Base-by-base conservation (phyloP, 2,888 invertebrate genomes). In the Conops quadrifasciatus region DNA sequence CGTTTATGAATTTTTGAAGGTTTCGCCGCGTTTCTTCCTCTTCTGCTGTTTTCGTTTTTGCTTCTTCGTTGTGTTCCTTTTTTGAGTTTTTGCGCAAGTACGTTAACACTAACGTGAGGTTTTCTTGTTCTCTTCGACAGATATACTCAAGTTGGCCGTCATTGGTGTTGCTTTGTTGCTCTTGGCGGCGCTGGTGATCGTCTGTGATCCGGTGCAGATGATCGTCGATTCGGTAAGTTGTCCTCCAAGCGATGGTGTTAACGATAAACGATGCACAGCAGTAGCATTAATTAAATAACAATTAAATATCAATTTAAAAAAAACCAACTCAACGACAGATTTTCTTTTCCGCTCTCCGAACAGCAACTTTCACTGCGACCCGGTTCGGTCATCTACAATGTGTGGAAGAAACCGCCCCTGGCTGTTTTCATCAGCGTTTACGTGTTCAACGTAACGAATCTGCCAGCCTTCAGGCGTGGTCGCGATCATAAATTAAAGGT, bases 381-480 rank as follows among this genome's bases (percentile, higher is more conserved):
- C 1, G 89, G 89, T 5, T 89, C 91, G 0, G 78, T 89, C n/a
- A 81, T 91, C 1, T 90, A 88, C 77, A 83, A 87, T 2, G 78
- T 92, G n/a, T 91, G 93, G 89, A 82, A 86, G 68, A 86, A 88
- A 2, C 93, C 93, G 19, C 90, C 92, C 0, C 87, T 91, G 43
- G 89, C 90, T 0, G 88, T 93, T 0, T 89, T 88, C 74, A 81
- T 93, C 5, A 89, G 89, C 47, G 88, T 91, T 0, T 93, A 90
- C 80, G 86, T 93, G 71, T 95, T 94, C 83, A 94, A 94, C 80
- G 88, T 94, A 66, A 94, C 94, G n/a, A 95, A 95, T 82, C 84
- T 89, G 1, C 89, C 90, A 13, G 88, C 88, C 60, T 94, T 93
- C 84, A 82, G 91, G 45, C 85, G 86, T 0, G 92, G 93, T 0